Percentiles rank a stretch among this genome's conserved stretches.
Conservation (phyloP, 64 coral and sea anemone species). For the Astreopora myriophthalma region DNA sequence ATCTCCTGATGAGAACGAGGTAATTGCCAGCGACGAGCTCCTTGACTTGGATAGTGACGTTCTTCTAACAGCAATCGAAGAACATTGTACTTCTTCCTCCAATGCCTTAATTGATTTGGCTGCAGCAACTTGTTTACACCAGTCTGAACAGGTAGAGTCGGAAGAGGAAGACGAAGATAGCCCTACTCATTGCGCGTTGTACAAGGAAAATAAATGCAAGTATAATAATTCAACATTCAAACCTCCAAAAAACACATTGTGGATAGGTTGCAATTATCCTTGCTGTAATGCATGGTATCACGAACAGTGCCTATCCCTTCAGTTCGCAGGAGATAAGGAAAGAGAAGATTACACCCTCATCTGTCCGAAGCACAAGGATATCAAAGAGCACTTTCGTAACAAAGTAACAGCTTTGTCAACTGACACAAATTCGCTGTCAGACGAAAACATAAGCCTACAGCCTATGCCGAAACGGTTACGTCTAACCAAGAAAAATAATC, state of each 20-base stretch:
- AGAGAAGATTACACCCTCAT: too few species aligned
- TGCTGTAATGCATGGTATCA: neutral
- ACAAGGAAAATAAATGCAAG: neutral
- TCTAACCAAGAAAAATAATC: too few species aligned
- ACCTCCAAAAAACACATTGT: neutral
- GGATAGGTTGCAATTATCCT: constrained; percentile 8
- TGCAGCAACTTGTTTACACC: neutral
- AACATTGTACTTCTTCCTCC: neutral
- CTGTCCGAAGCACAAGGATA: too few species aligned
- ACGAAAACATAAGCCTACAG: too few species aligned
- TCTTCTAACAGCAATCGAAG: neutral
- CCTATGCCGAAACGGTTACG: too few species aligned
- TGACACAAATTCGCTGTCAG: too few species aligned
- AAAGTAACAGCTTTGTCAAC: too few species aligned
- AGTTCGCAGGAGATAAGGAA: neutral
- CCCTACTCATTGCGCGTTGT: neutral
- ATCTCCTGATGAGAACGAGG: neutral
- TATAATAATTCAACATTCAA: neutral
- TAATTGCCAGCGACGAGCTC: neutral
- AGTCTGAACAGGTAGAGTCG: neutral
- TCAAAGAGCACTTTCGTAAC: too few species aligned
- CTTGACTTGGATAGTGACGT: neutral
- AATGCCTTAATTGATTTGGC: neutral
- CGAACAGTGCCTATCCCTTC: neutral
- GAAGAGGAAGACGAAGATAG: constrained; percentile 9